These are phyloP conservation scores for Brachyrhaphis roseni DNA, from an alignment of 2,797 vertebrate species.

Conservation along the genomic window DNA sequence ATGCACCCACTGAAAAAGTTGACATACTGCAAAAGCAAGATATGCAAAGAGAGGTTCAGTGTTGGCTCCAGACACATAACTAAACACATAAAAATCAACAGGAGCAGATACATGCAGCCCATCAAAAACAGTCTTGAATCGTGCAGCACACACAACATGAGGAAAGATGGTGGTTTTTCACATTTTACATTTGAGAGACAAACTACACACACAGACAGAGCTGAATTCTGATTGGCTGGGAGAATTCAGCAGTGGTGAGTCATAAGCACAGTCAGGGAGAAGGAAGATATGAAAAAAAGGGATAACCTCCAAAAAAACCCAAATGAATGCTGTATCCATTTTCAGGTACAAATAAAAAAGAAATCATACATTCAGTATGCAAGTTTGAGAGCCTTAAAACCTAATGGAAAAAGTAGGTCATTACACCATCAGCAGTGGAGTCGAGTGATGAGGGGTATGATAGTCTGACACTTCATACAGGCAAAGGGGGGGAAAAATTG, in stretches of 20 bases:
- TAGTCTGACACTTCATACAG: constrained; percentile 21
- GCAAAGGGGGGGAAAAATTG: background rate
- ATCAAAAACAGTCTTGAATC: constrained; percentile 15
- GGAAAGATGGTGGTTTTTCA: constrained; percentile 36
- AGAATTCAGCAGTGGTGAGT: constrained; percentile 78
- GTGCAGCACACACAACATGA: constrained; percentile 18
- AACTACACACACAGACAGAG: constrained; percentile 35
- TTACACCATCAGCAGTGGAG: constrained; percentile 15
- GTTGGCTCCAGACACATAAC: background rate
- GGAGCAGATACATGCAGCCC: constrained; percentile 6
- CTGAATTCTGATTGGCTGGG: constrained; percentile 65
- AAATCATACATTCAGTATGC: background rate
- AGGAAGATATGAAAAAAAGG: constrained; percentile 14
- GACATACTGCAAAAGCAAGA: background rate
- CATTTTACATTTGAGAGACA: constrained; percentile 41
- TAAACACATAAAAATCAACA: background rate
- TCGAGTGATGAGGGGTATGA: constrained; percentile 14
- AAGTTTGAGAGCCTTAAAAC: constrained; percentile 14
- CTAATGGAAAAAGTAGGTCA: constrained; percentile 47
- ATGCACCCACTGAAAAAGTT: constrained; percentile 1
- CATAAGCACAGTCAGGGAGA: constrained; percentile 60
- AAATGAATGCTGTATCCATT: constrained; percentile 28
- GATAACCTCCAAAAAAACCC: constrained; percentile 23
- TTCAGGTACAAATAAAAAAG: background rate
- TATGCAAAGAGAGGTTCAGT: background rate